Conservation (phyloP, 2,797 vertebrate genomes). For the Cheirogaleus major region DNA sequence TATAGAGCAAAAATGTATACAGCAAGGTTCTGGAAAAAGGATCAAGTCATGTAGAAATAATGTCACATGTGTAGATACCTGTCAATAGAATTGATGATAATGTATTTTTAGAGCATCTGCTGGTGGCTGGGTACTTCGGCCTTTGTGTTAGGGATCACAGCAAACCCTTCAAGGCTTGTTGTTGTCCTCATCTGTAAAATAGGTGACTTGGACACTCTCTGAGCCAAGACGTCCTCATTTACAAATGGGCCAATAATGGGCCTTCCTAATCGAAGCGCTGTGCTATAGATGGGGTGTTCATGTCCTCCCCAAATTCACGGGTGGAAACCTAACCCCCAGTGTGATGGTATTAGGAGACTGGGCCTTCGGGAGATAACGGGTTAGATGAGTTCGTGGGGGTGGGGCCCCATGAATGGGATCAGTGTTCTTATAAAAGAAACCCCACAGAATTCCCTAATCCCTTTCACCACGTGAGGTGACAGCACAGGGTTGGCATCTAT, state of each 20-base stretch:
- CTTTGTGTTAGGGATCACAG: neutral
- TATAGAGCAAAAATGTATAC: neutral
- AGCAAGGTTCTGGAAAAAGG: neutral
- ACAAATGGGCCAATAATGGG: neutral
- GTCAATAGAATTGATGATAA: neutral
- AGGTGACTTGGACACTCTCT: neutral
- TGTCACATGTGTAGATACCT: neutral
- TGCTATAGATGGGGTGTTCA: neutral
- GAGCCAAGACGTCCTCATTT: neutral
- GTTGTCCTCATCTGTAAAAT: neutral
- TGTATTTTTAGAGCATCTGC: neutral
- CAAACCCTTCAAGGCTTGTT: neutral
- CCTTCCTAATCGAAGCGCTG: neutral
- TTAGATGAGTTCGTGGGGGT: too few species aligned
- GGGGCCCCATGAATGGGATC: too few species aligned
- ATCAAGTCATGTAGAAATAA: neutral
- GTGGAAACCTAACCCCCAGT: too few species aligned
- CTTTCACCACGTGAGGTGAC: too few species aligned
- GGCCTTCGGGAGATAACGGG: too few species aligned
- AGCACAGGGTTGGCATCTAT: neutral
- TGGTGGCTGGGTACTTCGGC: neutral
- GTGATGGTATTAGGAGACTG: too few species aligned
- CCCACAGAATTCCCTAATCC: neutral
- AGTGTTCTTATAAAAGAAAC: too few species aligned
- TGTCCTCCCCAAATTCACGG: neutral